Percentiles rank a stretch among this genome's conserved stretches.
phyloP scores from a whole-genome alignment of 2,888 invertebrate genomes.

The Choreutis nemorana region DNA sequence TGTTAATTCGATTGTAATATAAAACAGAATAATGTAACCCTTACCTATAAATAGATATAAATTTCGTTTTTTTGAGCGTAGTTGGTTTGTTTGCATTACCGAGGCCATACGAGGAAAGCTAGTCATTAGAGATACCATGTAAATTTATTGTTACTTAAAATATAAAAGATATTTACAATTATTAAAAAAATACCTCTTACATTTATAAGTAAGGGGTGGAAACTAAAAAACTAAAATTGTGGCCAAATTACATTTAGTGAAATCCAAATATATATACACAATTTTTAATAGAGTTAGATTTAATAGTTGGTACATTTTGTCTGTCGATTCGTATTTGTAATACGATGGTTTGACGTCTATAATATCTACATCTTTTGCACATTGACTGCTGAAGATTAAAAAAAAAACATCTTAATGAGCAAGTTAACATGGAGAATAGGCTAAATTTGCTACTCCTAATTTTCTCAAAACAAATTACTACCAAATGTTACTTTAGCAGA shows the following conservation, averaged over 20 bases:
- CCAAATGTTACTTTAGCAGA: no score
- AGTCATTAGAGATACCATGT: slow-evolving; percentile 62
- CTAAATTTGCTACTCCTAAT: no score
- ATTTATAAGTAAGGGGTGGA: slow-evolving; percentile 46
- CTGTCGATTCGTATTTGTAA: slow-evolving; percentile 18
- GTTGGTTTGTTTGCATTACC: no score
- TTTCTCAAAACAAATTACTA: no score
- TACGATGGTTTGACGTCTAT: slow-evolving; percentile 4
- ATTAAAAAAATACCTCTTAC: slow-evolving; percentile 42
- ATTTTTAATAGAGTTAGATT: slow-evolving; percentile 49
- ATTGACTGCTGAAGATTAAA: no score
- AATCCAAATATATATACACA: slow-evolving; percentile 64
- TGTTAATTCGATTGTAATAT: no score
- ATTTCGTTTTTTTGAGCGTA: no score
- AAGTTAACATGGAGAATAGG: no score
- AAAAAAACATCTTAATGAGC: no score
- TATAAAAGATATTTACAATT: slow-evolving; percentile 55
- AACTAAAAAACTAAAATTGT: slow-evolving; percentile 61
- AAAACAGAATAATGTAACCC: no score
- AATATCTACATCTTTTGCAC: no score
- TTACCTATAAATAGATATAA: no score
- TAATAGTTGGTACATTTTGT: slow-evolving; percentile 25
- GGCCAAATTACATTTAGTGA: slow-evolving; percentile 64
- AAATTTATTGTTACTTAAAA: slow-evolving; percentile 52
- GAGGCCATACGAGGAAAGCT: slow-evolving; percentile 62